Evolutionary conservation across 1,140 invertebrate genomes (phyloP).

Genomic region (Caerostris darwini): DNA sequence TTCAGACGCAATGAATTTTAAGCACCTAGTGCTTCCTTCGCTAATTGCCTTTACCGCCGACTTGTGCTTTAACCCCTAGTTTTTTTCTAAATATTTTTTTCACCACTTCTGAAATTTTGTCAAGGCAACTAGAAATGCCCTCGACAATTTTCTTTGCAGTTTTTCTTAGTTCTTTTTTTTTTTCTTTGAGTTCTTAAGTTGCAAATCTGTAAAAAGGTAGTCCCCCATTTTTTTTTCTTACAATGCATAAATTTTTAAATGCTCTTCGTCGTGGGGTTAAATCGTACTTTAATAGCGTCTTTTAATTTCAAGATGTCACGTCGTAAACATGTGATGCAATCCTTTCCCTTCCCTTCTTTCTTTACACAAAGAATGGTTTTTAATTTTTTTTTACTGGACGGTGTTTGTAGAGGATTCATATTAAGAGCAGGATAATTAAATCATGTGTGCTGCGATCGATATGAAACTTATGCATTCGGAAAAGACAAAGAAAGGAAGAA

Average conservation of each 20-base stretch:
- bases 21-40: constrained; percentile 17
- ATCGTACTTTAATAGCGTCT: constrained; percentile 47
- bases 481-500: no score
- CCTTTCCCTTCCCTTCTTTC: background rate
- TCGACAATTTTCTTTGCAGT: constrained; percentile 31
- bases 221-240: background rate
- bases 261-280: constrained; percentile 32
- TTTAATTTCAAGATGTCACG: constrained; percentile 43
- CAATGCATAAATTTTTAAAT: constrained; percentile 57
- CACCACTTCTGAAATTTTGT: constrained; percentile 16
- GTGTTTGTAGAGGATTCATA: no score
- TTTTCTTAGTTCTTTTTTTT: background rate
- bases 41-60: constrained; percentile 59
- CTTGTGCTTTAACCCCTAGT: background rate
- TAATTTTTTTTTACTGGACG: background rate
- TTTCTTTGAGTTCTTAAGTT: background rate
- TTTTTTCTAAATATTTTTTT: background rate
- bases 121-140: constrained; percentile 4
- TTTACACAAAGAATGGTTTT: background rate
- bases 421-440: no score
- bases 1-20: constrained; percentile 63
- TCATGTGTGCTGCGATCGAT: no score
- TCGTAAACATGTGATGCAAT: constrained; percentile 35
- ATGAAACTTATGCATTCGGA: no score
- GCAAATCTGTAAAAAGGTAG: background rate